phyloP scores from a whole-genome alignment of 2,888 invertebrate species.

The Crocallis elinguaria region DNA sequence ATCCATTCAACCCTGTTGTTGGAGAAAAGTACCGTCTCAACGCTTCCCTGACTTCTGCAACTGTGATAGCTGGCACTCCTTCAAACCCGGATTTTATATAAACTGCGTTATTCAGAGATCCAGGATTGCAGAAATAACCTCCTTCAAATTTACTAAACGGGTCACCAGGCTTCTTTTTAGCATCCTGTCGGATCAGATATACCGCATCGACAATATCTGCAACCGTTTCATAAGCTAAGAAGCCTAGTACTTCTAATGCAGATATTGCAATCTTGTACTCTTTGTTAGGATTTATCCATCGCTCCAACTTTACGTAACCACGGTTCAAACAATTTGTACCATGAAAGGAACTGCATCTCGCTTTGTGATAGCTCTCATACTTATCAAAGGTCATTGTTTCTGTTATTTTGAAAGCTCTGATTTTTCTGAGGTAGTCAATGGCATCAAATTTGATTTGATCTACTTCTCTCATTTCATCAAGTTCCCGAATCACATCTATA shows the following conservation, averaged over 20 bases:
- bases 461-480: constrained; percentile 85
- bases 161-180: constrained; percentile 87
- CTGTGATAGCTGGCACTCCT: constrained; percentile 89
- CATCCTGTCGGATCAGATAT: constrained; percentile 91
- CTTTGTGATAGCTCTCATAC: constrained; percentile 92
- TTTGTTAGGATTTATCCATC: constrained; percentile 86
- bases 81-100: constrained; percentile 86
- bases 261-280: constrained; percentile 86
- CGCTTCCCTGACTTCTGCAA: constrained; percentile 93
- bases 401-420: constrained; percentile 84
- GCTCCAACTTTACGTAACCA: constrained; percentile 84
- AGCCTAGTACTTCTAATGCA: constrained; percentile 91
- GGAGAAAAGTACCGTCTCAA: constrained; percentile 89
- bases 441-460: constrained; percentile 81
- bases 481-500: constrained; percentile 79
- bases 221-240: constrained; percentile 95
- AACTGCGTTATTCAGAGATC: constrained; percentile 83
- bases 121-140: constrained; percentile 87
- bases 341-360: constrained; percentile 90
- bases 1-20: constrained; percentile 83
- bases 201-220: constrained; percentile 95
- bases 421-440: constrained; percentile 83
- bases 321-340: constrained; percentile 72
- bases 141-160: constrained; percentile 88
- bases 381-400: constrained; percentile 82